These are phyloP conservation scores for Chrysoperla carnea DNA, from an alignment of 1,140 invertebrate genomes.

Conservation along the genomic window DNA sequence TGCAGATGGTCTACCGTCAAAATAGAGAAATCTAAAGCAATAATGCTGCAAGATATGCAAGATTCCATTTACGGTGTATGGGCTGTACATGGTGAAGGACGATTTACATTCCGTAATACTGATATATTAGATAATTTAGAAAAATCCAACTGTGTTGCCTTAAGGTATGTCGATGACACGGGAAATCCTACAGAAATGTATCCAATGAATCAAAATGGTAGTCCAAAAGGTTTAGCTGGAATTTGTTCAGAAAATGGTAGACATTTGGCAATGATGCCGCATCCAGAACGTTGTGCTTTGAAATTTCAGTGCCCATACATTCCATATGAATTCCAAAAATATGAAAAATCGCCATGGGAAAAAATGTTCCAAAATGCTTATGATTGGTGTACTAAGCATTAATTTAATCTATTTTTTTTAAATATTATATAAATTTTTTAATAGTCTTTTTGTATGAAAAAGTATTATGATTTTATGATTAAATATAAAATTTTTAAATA, in stretches of 20 bases:
- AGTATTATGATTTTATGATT: no score
- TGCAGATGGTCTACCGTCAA: conserved; percentile 77
- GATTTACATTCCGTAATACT: conserved; percentile 37
- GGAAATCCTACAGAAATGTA: conserved; percentile 60
- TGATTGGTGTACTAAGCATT: conserved; percentile 42
- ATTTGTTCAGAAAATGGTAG: conserved; percentile 78
- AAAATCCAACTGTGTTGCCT: conserved; percentile 42
- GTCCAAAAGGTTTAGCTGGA: conserved; percentile 65
- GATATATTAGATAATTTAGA: conserved; percentile 35
- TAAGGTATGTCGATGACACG: conserved; percentile 72
- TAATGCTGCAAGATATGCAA: conserved; percentile 82
- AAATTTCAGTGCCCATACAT: conserved; percentile 75
- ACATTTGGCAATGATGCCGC: conserved; percentile 95
- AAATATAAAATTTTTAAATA: no score
- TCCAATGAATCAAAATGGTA: conserved; percentile 91
- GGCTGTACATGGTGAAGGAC: conserved; percentile 94
- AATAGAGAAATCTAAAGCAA: conserved; percentile 41
- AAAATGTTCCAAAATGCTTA: conserved; percentile 85
- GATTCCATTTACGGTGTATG: conserved; percentile 75
- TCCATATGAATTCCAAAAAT: conserved; percentile 29
- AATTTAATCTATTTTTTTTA: background rate
- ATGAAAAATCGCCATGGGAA: conserved; percentile 68
- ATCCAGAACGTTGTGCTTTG: conserved; percentile 80
- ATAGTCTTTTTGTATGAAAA: no score
- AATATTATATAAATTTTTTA: no score